Conservation (phyloP, 2,888 invertebrate species). For the Plagodis dolabraria region DNA sequence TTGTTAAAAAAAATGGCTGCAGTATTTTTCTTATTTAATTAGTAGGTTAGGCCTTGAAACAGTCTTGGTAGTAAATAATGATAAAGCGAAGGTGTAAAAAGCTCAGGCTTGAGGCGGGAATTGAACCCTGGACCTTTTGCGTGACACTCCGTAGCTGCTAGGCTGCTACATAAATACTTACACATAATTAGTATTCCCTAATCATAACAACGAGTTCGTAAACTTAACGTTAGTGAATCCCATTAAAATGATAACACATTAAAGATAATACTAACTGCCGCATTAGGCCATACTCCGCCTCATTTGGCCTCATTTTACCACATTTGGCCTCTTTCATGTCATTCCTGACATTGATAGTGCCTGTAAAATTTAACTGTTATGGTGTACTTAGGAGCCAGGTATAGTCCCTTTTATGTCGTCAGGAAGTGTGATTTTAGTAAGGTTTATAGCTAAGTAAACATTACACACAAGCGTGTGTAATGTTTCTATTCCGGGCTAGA, state of each 20-base stretch:
- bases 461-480: constrained; percentile 19
- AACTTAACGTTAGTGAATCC: constrained; percentile 36
- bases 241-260: constrained; percentile 52
- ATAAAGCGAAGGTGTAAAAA: too few relatives aligned
- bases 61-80: too few relatives aligned
- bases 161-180: constrained; percentile 35
- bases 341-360: constrained; percentile 21
- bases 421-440: not conserved
- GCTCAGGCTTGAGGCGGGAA: too few relatives aligned
- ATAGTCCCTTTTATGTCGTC: constrained; percentile 21
- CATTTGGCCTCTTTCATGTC: constrained; percentile 27
- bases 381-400: constrained; percentile 30
- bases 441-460: constrained; percentile 13
- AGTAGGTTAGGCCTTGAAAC: too few relatives aligned
- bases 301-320: constrained; percentile 33
- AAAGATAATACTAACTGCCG: constrained; percentile 56
- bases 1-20: too few relatives aligned
- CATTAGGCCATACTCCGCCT: constrained; percentile 40
- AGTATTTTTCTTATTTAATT: too few relatives aligned
- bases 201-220: constrained; percentile 24
- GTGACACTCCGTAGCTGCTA: too few relatives aligned
- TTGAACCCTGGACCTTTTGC: too few relatives aligned
- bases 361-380: constrained; percentile 24
- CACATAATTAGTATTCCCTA: constrained; percentile 34
- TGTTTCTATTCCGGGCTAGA: too few relatives aligned